phyloP scores from a whole-genome alignment of 2,797 vertebrate species.

The Onychomys arenicola region DNA sequence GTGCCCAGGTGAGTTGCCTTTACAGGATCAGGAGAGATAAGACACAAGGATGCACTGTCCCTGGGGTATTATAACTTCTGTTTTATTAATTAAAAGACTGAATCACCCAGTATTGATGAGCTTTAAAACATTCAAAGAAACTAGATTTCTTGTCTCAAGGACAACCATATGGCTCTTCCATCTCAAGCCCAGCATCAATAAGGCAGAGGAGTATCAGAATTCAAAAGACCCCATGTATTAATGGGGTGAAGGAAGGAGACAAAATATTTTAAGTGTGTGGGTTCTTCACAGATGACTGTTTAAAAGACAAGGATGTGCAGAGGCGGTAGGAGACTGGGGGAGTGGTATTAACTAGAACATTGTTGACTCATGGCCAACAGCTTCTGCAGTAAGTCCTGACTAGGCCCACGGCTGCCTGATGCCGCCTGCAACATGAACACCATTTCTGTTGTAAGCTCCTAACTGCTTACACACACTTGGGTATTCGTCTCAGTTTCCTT shows the following conservation, averaged over 20 bases:
- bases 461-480: neutral
- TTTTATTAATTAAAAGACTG: neutral
- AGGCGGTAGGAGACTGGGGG: neutral
- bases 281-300: slow-evolving; percentile 51
- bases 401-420: neutral
- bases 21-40: neutral
- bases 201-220: slow-evolving; percentile 6
- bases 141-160: neutral
- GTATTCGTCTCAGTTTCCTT: neutral
- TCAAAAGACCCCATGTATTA: neutral
- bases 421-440: neutral
- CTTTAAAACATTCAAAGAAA: neutral
- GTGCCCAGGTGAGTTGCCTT: too few species aligned
- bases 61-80: neutral
- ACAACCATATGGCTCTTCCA: neutral
- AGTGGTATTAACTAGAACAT: neutral
- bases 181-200: neutral
- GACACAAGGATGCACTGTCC: neutral
- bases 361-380: neutral
- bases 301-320: slow-evolving; percentile 44
- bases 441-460: neutral
- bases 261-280: slow-evolving; percentile 30
- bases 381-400: neutral
- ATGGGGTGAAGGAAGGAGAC: neutral
- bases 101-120: neutral